Percentiles rank a stretch among this genome's conserved stretches.
These are phyloP conservation scores for Clavelina lepadiformis DNA, from an alignment of 23 tunicate species.

Conservation along the genomic window DNA sequence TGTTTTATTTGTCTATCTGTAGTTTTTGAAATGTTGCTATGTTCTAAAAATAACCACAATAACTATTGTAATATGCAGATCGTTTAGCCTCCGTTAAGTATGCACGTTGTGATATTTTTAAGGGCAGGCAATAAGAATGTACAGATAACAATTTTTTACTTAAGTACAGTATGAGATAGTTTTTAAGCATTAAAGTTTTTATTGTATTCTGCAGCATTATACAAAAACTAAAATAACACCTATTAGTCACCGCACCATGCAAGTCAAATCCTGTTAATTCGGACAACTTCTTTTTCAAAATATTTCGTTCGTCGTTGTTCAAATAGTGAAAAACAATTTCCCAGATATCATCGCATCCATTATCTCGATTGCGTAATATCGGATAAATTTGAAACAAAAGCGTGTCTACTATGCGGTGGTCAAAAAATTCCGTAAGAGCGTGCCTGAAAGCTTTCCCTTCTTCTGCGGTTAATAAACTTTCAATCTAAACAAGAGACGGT, in stretches of 20 bases:
- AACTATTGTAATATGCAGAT: too few species aligned
- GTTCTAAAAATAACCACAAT: too few species aligned
- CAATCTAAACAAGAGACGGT: not conserved
- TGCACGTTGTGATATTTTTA: too few species aligned
- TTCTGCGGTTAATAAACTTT: conserved; percentile 6
- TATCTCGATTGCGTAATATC: conserved; percentile 21
- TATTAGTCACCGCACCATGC: too few species aligned
- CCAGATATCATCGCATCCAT: conserved; percentile 40
- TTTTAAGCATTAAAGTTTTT: not conserved
- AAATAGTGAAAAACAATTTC: conserved; percentile 27
- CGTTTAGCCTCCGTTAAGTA: too few species aligned
- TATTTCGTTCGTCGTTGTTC: conserved; percentile 26
- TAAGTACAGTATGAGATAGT: not conserved
- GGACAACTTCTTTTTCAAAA: conserved; percentile 22
- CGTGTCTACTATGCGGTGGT: conserved; percentile 27
- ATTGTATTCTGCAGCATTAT: too few species aligned
- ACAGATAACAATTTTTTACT: not conserved
- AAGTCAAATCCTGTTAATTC: conserved; percentile 24
- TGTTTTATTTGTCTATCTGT: too few species aligned
- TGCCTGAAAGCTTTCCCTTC: conserved; percentile 22
- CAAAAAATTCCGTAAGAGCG: conserved; percentile 29
- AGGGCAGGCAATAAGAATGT: too few species aligned
- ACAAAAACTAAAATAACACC: too few species aligned
- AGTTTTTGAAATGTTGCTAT: too few species aligned
- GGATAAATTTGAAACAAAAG: conserved; percentile 38